Base-by-base conservation (phyloP, 1,140 invertebrate species). In the Anastrepha obliqua region DNA sequence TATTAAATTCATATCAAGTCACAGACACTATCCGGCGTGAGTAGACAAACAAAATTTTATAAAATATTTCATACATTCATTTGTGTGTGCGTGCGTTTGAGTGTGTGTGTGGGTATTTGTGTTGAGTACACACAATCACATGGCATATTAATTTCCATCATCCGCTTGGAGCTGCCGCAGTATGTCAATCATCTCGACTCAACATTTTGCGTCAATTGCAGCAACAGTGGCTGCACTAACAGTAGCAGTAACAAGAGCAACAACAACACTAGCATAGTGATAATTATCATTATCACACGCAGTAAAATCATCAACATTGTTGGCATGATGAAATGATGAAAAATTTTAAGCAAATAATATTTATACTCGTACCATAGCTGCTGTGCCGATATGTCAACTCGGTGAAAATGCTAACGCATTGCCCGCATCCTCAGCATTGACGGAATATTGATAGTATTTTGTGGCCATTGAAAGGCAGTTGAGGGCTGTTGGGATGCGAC, bases 121-220 rank as follows among this genome's bases (percentile, higher is more conserved):
- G 39, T 67, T 15, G 42, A n/a, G 39, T 51, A 74, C 42, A 44
- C 42, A 74, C 51, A 29, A 55, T 81, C n/a, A 55, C 20, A 55
- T 81, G 74, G 15, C 17, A 81, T 81, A 81, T 81, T 81, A 81
- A 81, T 55, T 81, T 81, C 74, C 47, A 81, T 81, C 44, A 81
- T 58, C 8, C 47, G 51, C 47, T 29, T 81, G 47, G 20, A 8
- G 47, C n/a, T 20, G 74, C 47, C 17, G 47, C n/a, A 51, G 47
- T 47, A 6, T 55, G 74, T 81, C 74, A 81, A 81, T 55, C 74
- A 81, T 51, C 17, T 9, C 60, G 9, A 6, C 17, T 81, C 74
- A 17, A 62, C 15, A 62, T 62, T 62, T 29, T 67, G n/a, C n/a
- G n/a, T 62, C 47, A 81, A 81, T 17, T 47, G 42, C 42, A 74